These are phyloP conservation scores for Amiota minor DNA, from an alignment of 2,888 invertebrate genomes.

Conservation along the genomic window DNA sequence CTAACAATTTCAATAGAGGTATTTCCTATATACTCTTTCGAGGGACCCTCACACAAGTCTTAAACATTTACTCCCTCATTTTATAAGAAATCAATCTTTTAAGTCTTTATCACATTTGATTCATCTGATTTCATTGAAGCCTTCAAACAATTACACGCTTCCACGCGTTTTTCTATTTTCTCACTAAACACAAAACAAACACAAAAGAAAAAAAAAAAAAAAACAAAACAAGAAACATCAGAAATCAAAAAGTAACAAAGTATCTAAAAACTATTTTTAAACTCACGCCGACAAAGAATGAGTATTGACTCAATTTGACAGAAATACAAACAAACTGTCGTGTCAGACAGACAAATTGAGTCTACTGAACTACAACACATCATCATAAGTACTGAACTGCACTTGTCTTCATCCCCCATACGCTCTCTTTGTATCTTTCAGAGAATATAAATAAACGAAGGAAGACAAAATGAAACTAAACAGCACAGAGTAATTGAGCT, in stretches of 20 bases:
- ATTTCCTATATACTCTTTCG: too few species aligned
- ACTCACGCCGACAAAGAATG: slow-evolving; percentile 12
- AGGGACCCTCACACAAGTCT: too few species aligned
- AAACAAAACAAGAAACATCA: slow-evolving; percentile 6
- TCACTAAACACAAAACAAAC: background rate
- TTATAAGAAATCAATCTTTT: too few species aligned
- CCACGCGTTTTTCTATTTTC: background rate
- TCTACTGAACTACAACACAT: background rate
- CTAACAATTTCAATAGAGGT: background rate
- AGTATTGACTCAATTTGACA: background rate
- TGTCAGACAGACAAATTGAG: background rate
- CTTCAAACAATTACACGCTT: slow-evolving; percentile 20
- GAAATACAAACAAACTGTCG: background rate
- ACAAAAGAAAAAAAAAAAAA: slow-evolving; percentile 3
- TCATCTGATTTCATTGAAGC: slow-evolving; percentile 7
- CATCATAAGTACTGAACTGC: background rate
- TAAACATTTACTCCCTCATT: too few species aligned
- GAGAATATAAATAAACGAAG: slow-evolving; percentile 36
- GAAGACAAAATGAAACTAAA: slow-evolving; percentile 33
- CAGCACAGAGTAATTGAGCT: slow-evolving; percentile 19
- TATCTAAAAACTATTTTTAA: slow-evolving; percentile 18
- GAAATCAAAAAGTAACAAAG: background rate
- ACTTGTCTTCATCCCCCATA: slow-evolving; percentile 8
- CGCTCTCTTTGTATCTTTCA: slow-evolving; percentile 26
- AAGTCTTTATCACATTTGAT: background rate